These are phyloP conservation scores for Chromoteleia sp. DNA, from an alignment of 2,888 invertebrate genomes.

Conservation along the genomic window DNA sequence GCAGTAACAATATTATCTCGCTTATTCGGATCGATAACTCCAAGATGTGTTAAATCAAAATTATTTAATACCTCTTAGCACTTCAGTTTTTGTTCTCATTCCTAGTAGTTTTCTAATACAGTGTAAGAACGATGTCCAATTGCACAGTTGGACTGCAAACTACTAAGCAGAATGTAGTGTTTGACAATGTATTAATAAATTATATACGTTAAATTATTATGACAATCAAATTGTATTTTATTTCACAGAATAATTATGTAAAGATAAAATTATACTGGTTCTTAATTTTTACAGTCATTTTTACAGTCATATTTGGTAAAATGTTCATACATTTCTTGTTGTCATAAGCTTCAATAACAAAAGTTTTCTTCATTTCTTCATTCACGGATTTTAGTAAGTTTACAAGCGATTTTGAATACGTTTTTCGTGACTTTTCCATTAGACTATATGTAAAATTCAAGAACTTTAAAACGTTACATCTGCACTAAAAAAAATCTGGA, in stretches of 20 bases:
- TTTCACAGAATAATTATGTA: too few species aligned
- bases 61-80: too few species aligned
- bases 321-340: neutral
- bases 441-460: constrained; percentile 46
- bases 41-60: constrained; percentile 3
- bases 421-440: constrained; percentile 44
- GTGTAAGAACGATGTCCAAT: too few species aligned
- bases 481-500: constrained; percentile 40
- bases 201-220: neutral
- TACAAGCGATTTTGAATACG: constrained; percentile 36
- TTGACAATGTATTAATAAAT: neutral
- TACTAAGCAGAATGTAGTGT: neutral
- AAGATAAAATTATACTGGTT: too few species aligned
- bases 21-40: constrained; percentile 13
- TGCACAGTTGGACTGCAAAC: too few species aligned
- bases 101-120: too few species aligned
- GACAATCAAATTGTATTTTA: neutral
- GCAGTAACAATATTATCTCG: neutral
- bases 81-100: too few species aligned
- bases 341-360: constrained; percentile 11
- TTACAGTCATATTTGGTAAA: neutral
- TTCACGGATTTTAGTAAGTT: constrained; percentile 39
- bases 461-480: constrained; percentile 45
- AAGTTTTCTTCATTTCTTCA: constrained; percentile 18
- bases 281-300: too few species aligned